A percentile compares a stretch with the other conserved stretches of the same genome.
Evolutionary conservation across 2,888 invertebrate genomes (phyloP).

Genomic region (Pegoplata infirma): DNA sequence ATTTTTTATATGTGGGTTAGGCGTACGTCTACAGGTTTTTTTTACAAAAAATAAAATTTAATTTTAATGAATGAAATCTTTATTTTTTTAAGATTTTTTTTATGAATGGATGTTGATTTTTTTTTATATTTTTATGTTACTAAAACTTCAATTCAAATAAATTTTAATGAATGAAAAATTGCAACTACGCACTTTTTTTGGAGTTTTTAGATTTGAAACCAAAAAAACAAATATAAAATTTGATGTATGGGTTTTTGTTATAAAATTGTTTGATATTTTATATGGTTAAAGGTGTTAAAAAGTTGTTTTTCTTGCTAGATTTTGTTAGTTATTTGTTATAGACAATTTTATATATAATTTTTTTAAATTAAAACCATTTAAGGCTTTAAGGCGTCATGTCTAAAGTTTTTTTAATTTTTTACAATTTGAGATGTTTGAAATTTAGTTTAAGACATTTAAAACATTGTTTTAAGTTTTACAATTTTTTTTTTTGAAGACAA

Average conservation of each 20-base stretch:
- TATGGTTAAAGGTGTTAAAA: slow-evolving; percentile 75
- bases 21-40: slow-evolving; percentile 60
- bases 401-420: slow-evolving; percentile 34
- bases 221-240: neutral
- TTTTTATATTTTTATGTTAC: slow-evolving; percentile 6
- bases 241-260: slow-evolving; percentile 35
- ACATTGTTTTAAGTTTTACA: slow-evolving; percentile 32
- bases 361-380: slow-evolving; percentile 49
- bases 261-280: slow-evolving; percentile 12
- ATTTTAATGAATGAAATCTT: slow-evolving; percentile 64
- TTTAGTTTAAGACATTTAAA: slow-evolving; percentile 48
- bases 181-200: slow-evolving; percentile 64
- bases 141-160: slow-evolving; percentile 1
- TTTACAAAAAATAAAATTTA: slow-evolving; percentile 38
- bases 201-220: neutral
- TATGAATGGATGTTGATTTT: slow-evolving; percentile 42
- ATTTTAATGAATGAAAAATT: slow-evolving; percentile 56
- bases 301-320: slow-evolving; percentile 69
- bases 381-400: slow-evolving; percentile 70
- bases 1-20: slow-evolving; percentile 56
- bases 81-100: slow-evolving; percentile 30
- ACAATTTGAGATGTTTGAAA: slow-evolving; percentile 39
- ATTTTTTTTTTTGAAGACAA: neutral
- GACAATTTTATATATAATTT: slow-evolving; percentile 56
- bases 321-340: slow-evolving; percentile 65